Percentiles rank a stretch among this genome's conserved stretches.
Evolutionary conservation across 2,888 invertebrate species (phyloP).

Genomic region (Stenotaenia linearis): DNA sequence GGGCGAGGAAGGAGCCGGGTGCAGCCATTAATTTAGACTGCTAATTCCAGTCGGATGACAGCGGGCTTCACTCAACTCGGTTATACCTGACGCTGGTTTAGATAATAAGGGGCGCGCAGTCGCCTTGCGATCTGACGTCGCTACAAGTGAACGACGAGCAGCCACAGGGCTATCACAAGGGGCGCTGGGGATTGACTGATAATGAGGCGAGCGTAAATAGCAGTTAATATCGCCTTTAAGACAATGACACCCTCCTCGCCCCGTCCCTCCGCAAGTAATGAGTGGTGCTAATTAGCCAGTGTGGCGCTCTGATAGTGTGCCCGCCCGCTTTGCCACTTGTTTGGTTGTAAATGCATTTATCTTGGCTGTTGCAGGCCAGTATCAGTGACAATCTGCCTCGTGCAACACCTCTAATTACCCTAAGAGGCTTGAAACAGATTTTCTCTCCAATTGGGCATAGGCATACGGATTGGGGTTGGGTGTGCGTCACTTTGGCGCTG

Average conservation of each 20-base stretch:
- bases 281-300: constrained; percentile 29
- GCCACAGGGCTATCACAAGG: constrained; percentile 21
- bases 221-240: constrained; percentile 29
- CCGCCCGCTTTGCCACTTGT: constrained; percentile 21
- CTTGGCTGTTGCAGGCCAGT: constrained; percentile 27
- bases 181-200: constrained; percentile 29
- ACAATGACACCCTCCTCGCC: constrained; percentile 6
- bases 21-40: constrained; percentile 27
- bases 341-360: constrained; percentile 28
- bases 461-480: not conserved
- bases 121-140: not conserved
- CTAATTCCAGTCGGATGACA: constrained; percentile 23
- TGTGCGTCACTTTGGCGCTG: not conserved
- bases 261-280: not conserved
- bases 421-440: constrained; percentile 27
- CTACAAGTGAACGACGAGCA: not conserved
- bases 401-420: constrained; percentile 30
- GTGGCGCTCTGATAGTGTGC: constrained; percentile 27
- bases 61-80: not conserved
- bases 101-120: not conserved
- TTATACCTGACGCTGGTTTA: not conserved
- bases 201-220: constrained; percentile 24
- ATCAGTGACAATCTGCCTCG: constrained; percentile 30
- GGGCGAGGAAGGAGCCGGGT: not conserved
- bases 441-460: not conserved